Evolutionary conservation across 37 sponge, comb jelly and placozoan species (phyloP).

Genomic region (Crambe crambe): DNA sequence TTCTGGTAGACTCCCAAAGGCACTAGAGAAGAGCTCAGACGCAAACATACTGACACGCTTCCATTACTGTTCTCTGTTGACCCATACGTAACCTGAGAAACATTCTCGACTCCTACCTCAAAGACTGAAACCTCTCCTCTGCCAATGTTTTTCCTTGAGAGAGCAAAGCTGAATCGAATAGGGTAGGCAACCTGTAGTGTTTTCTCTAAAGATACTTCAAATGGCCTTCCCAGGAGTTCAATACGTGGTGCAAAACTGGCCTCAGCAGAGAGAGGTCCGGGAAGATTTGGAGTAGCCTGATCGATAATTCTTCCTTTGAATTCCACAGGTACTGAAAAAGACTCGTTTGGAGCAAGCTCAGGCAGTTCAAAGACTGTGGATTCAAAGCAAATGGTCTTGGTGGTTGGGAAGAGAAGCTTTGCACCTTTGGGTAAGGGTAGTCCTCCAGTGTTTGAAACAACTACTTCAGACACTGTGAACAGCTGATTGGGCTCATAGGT

Average conservation of each 20-base stretch:
- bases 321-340: conserved; percentile 43
- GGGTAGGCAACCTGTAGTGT: conserved; percentile 72
- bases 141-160: conserved; percentile 39
- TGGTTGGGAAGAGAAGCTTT: conserved; percentile 55
- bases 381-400: conserved; percentile 75
- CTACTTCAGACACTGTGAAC: conserved; percentile 34
- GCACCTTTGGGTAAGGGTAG: conserved; percentile 74
- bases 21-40: conserved; percentile 53
- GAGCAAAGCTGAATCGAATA: conserved; percentile 48
- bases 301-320: conserved; percentile 79
- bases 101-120: conserved; percentile 61
- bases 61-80: conserved; percentile 42
- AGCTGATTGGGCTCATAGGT: conserved; percentile 67
- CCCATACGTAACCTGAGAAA: conserved; percentile 23
- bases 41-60: conserved; percentile 39
- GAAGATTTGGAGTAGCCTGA: conserved; percentile 67
- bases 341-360: conserved; percentile 30
- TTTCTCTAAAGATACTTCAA: conserved; percentile 49
- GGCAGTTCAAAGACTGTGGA: conserved; percentile 52
- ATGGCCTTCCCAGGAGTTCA: conserved; percentile 67
- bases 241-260: conserved; percentile 58
- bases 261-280: conserved; percentile 54
- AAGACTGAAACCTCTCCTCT: conserved; percentile 59
- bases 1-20: conserved; percentile 36
- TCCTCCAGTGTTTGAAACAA: conserved; percentile 53